Conservation (phyloP, 2,888 invertebrate species). For the Phyllotreta cruciferae region DNA sequence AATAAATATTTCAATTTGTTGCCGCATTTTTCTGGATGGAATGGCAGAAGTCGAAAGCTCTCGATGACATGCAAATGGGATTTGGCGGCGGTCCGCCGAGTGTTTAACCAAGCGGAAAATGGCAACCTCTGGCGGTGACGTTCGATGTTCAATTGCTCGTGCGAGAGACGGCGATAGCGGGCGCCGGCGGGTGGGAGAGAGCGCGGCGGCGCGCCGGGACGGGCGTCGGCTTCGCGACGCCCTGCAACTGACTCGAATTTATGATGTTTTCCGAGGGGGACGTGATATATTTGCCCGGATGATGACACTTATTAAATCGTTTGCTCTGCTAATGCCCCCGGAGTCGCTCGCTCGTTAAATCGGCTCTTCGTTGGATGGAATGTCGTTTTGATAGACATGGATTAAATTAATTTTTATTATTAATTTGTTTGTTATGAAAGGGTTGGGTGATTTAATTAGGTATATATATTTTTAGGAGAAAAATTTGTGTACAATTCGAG, state of each 20-base stretch:
- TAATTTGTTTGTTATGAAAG: too few relatives aligned
- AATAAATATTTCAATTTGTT: too few relatives aligned
- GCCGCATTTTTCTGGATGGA: too few relatives aligned
- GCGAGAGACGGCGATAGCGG: constrained; percentile 38
- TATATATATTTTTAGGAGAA: too few relatives aligned
- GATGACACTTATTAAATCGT: constrained; percentile 61
- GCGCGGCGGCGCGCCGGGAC: constrained; percentile 17
- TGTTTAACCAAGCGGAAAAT: constrained; percentile 57
- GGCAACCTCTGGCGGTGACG: constrained; percentile 59
- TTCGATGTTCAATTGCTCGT: constrained; percentile 58
- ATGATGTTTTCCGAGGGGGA: constrained; percentile 49
- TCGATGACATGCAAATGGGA: constrained; percentile 10
- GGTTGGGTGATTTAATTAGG: too few relatives aligned
- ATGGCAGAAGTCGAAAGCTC: not conserved
- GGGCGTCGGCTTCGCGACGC: constrained; percentile 36
- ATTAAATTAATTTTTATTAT: too few relatives aligned
- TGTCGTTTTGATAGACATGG: too few relatives aligned
- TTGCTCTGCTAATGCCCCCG: constrained; percentile 54
- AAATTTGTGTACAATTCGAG: too few relatives aligned
- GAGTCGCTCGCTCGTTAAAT: constrained; percentile 40
- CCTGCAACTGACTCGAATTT: constrained; percentile 59
- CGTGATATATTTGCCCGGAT: constrained; percentile 55
- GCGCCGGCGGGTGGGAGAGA: constrained; percentile 23
- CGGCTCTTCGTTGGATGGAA: not conserved
- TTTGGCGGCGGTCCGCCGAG: constrained; percentile 34